Base-by-base conservation (phyloP, 2,797 vertebrate genomes). In the Poeciliopsis paucimaculata region DNA sequence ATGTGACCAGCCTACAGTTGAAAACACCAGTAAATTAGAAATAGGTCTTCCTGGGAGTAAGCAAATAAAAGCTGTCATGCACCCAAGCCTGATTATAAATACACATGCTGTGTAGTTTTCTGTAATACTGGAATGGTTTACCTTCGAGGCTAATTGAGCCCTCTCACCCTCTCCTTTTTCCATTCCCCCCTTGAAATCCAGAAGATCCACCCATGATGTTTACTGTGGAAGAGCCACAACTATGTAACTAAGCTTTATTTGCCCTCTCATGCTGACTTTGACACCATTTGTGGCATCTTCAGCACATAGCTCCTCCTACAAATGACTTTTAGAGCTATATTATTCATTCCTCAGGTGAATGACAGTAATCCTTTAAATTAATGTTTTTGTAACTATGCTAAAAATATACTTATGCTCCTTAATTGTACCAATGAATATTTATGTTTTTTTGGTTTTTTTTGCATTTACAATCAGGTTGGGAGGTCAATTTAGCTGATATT, bases 141-240 rank as follows among this genome's bases (percentile, higher is more conserved):
- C 71, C 79, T 81, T 75, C 85, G 83, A 91, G 78, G 88, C 75
- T 57, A 82, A 84, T 72, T 75, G 60, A 77, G 75, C 76, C 34
- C 77, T 87, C 53, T 85, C 84, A 72, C 84, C 82, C 71, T 88
- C 91, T 93, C 90, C 43, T 79, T 79, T 94, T 94, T 91, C 94
- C 87, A 89, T 88, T 90, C 86, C 88, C 86, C 79, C 83, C 43
- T 72, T 87, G 90, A 89, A 76, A 91, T 93, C 87, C 89, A 83
- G 76, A 73, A 84, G 84, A 86, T 88, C 80, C 51, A 80, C 84
- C 41, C 79, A 79, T 94, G 90, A 92, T 92, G 93, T 93, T 92
- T 90, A 89, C 82, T 73, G 68, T 75, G 70, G 51, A 64, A 77
- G 70, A 88, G 75, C 75, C 73, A 81, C 49, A 10, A 31, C 64